phyloP scores from a whole-genome alignment of 2,113 vertebrate genomes.

The Pelodiscus sinensis region DNA sequence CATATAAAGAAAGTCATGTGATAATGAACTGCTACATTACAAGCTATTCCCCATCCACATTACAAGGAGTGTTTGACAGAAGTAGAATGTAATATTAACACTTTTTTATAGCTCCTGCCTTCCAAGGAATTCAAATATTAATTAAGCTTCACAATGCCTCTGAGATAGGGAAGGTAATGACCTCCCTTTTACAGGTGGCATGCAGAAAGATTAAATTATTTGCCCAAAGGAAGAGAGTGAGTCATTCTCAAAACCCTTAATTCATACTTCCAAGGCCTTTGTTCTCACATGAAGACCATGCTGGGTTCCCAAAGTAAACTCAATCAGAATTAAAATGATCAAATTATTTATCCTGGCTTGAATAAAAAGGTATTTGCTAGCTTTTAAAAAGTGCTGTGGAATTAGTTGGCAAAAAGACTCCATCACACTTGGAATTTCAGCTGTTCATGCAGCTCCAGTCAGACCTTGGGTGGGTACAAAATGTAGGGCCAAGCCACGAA shows the following conservation, averaged over 20 bases:
- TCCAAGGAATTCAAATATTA: not conserved
- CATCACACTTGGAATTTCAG: not conserved
- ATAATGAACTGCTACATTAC: not conserved
- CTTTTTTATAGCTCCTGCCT: not conserved
- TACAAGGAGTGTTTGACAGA: constrained; percentile 9
- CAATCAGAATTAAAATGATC: not conserved
- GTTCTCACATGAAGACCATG: not conserved
- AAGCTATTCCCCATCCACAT: not conserved
- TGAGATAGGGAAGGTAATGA: not conserved
- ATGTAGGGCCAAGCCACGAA: not conserved
- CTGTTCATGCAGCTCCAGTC: not conserved
- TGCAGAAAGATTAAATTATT: not conserved
- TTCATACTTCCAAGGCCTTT: not conserved
- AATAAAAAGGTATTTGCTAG: not conserved
- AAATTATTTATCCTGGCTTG: not conserved
- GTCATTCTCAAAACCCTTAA: too few species aligned
- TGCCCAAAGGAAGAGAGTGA: not conserved
- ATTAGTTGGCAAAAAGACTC: not conserved
- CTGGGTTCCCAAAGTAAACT: not conserved
- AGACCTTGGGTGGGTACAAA: not conserved
- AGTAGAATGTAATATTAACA: not conserved
- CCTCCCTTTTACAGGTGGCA: not conserved
- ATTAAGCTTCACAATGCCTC: not conserved
- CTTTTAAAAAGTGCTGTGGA: not conserved
- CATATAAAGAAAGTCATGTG: not conserved